Conservation (phyloP, 2,113 vertebrate species). For the Thermophis baileyi region DNA sequence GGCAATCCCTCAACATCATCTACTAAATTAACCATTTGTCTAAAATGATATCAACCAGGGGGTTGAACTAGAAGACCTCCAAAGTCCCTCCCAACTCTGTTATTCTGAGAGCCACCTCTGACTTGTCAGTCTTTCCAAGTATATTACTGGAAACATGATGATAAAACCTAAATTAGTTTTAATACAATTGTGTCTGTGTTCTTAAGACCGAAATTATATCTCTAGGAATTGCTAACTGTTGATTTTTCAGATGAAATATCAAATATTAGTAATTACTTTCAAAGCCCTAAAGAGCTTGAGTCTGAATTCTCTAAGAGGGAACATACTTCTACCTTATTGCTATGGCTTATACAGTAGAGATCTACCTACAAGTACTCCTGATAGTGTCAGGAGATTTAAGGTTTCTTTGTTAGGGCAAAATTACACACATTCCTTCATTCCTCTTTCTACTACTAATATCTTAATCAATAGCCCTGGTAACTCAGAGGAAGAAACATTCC, state of each 20-base stretch:
- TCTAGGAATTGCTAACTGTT: neutral
- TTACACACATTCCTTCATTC: neutral
- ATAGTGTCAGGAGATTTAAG: neutral
- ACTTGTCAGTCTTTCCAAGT: neutral
- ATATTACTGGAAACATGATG: neutral
- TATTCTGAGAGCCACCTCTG: neutral
- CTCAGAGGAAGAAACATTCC: neutral
- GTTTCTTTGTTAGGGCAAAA: too few relatives aligned
- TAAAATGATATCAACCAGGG: neutral
- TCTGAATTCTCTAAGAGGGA: neutral
- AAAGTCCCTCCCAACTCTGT: neutral
- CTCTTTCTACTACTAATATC: neutral
- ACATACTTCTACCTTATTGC: neutral
- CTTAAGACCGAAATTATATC: neutral
- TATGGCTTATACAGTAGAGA: neutral
- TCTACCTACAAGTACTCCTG: neutral
- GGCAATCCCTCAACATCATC: neutral
- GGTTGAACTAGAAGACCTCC: neutral
- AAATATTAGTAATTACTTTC: neutral
- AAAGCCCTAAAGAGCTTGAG: neutral
- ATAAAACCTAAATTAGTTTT: neutral
- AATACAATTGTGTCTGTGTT: neutral
- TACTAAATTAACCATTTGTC: neutral
- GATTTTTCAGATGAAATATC: neutral
- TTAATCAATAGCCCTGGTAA: neutral